Base-by-base conservation (phyloP, 2,113 vertebrate genomes). In the Mesembrinibis cayennensis region DNA sequence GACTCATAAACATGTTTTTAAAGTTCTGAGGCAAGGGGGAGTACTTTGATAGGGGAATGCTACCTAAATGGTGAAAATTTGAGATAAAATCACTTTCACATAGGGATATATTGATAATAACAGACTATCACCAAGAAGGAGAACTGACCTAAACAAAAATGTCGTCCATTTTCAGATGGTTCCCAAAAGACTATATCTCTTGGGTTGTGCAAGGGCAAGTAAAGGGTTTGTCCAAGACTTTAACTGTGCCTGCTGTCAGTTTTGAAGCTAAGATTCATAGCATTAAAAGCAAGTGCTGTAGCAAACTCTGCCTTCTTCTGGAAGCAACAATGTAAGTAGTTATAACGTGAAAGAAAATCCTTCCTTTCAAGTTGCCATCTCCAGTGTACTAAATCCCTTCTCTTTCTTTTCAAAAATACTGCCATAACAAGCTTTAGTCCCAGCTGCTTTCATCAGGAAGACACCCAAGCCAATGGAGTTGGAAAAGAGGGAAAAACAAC, bases 1-100 rank as follows among this genome's bases (percentile, higher is more conserved):
- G 87, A 91, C 81, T 92, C 87, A 70, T 94, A 89, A 94, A 91
- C 32, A 32, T 93, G 78, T 85, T 93, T 91, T 69, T 69, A 25
- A 95, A 95, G 58, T 86, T 93, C 78, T 62, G 42, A 76, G 91
- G 66, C 73, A 93, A 93, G 10, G 26, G 81, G 83, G 81, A 77
- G 52, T 84, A 45, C 73, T 89, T 93, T n/a, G 70, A 40, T 88
- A 36, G n/a, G 25, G 66, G 70, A 85, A 85, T 58, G 58, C 27
- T 62, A 70, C 59, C 63, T 73, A 49, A 80, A 4, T 45, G 38
- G 53, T 65, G 49, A 82, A 93, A 95, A 45, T 0, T 11, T 3
- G 45, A 90, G n/a, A 73, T 56, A 25, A 94, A 89, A 77, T 90
- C 58, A 11, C n/a, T 93, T 96, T 62, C 38, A 20, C 11, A 3